phyloP scores from a whole-genome alignment of 2,888 invertebrate genomes.

The Strigamia transsilvanica region DNA sequence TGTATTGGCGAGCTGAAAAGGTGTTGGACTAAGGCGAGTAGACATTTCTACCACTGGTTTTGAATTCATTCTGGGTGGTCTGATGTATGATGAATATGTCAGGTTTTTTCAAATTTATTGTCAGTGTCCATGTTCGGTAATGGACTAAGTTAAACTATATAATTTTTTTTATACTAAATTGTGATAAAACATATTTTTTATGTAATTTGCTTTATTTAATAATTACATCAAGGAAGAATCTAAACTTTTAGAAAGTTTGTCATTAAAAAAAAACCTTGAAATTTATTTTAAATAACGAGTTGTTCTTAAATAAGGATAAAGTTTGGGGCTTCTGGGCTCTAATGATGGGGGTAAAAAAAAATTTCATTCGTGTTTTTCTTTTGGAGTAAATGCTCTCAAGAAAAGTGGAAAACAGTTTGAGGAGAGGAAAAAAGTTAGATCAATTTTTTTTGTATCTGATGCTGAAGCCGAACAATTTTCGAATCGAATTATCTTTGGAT shows the following conservation, averaged over 20 bases:
- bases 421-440: not conserved
- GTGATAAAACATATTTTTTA: too few species aligned
- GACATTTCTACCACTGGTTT: conserved; percentile 34
- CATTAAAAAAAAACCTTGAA: not conserved
- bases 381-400: not conserved
- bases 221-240: too few species aligned
- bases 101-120: conserved; percentile 10
- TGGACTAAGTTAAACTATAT: not conserved
- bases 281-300: not conserved
- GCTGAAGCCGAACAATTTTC: conserved; percentile 5
- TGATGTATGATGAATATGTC: conserved; percentile 2
- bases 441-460: not conserved
- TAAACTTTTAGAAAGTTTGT: too few species aligned
- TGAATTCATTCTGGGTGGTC: conserved; percentile 36
- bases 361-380: not conserved
- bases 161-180: not conserved
- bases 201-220: too few species aligned
- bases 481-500: conserved; percentile 47
- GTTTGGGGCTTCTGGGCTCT: not conserved
- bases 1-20: conserved; percentile 23
- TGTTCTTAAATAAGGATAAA: not conserved
- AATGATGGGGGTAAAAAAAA: conserved; percentile 23
- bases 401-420: not conserved
- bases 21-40: conserved; percentile 13
- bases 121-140: conserved; percentile 4